These are phyloP conservation scores for Crotalus viridis DNA, from an alignment of 2,113 vertebrate genomes.

Conservation along the genomic window DNA sequence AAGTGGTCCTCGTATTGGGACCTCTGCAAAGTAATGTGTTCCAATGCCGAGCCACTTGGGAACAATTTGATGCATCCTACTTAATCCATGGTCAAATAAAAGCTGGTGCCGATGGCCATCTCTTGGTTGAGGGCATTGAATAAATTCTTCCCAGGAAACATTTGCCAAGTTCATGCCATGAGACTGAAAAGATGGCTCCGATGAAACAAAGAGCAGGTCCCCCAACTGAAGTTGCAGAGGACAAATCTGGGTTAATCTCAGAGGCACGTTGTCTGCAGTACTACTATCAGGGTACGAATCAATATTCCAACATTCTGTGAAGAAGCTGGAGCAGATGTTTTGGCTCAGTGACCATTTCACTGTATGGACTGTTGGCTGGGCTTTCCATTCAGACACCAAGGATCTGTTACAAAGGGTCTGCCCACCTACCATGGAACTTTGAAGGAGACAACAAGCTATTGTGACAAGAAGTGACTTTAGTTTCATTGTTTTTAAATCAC, in stretches of 20 bases:
- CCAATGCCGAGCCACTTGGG: conserved; percentile 73
- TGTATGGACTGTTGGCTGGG: conserved; percentile 49
- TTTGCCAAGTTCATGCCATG: conserved; percentile 77
- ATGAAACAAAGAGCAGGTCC: conserved; percentile 75
- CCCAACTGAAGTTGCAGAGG: conserved; percentile 80
- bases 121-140: conserved; percentile 65
- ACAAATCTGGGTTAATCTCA: conserved; percentile 76
- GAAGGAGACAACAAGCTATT: conserved; percentile 35
- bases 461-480: background rate
- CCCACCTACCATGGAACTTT: conserved; percentile 28
- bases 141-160: conserved; percentile 76
- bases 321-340: conserved; percentile 69
- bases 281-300: conserved; percentile 1
- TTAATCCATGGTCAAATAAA: conserved; percentile 68
- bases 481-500: conserved; percentile 22
- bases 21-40: conserved; percentile 78
- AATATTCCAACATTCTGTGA: conserved; percentile 71
- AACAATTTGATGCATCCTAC: conserved; percentile 66
- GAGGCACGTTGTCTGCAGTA: conserved; percentile 17
- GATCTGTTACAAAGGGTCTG: conserved; percentile 66
- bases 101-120: conserved; percentile 57
- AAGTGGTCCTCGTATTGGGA: conserved; percentile 52
- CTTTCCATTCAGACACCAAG: conserved; percentile 68
- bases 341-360: conserved; percentile 75
- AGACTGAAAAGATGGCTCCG: conserved; percentile 66